Conservation (phyloP, 1,140 invertebrate species). For the Cherax quadricarinatus region DNA sequence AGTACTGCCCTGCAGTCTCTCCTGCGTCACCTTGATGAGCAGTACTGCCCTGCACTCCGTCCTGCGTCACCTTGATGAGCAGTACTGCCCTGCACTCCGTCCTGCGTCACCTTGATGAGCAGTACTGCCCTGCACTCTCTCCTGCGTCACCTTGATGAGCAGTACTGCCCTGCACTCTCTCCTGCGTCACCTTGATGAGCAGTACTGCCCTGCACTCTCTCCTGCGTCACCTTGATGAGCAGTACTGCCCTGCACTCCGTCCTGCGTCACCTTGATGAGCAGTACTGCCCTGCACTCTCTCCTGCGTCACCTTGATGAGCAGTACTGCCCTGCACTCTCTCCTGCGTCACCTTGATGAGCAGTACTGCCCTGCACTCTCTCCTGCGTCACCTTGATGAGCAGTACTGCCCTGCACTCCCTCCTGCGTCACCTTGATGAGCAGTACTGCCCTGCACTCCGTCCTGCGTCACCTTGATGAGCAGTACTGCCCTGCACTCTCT, state of each 20-base stretch:
- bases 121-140: constrained; percentile 74
- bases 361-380: constrained; percentile 74
- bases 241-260: constrained; percentile 74
- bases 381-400: constrained; percentile 92
- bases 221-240: constrained; percentile 92
- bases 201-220: constrained; percentile 74
- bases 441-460: constrained; percentile 74
- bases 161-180: constrained; percentile 74
- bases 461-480: constrained; percentile 92
- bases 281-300: constrained; percentile 74
- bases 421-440: constrained; percentile 92
- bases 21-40: constrained; percentile 92
- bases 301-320: constrained; percentile 92
- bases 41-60: constrained; percentile 74
- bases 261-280: constrained; percentile 92
- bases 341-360: constrained; percentile 92
- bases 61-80: constrained; percentile 92
- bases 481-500: constrained; percentile 74
- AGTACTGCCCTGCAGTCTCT: constrained; percentile 73
- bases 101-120: constrained; percentile 92
- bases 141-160: constrained; percentile 92
- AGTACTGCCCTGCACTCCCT: constrained; percentile 74
- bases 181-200: constrained; percentile 92
- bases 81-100: constrained; percentile 74
- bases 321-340: constrained; percentile 74